These are phyloP conservation scores for Phalacrocorax aristotelis DNA, from an alignment of 2,113 vertebrate genomes.

Conservation along the genomic window DNA sequence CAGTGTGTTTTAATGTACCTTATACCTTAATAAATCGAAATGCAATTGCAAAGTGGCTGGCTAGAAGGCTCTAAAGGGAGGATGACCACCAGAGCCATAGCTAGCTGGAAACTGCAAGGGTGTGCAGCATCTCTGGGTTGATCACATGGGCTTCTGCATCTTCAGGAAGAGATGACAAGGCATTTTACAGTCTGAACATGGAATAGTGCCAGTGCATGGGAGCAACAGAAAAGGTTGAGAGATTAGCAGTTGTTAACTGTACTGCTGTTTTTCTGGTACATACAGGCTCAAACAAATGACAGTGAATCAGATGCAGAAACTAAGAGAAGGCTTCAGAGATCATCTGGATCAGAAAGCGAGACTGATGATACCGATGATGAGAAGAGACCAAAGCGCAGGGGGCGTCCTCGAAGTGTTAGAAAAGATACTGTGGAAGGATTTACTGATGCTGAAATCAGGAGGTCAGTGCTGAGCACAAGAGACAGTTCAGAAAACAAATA, in stretches of 20 bases:
- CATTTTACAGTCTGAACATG: background rate
- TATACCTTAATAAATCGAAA: background rate
- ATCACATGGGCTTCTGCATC: background rate
- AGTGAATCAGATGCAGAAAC: constrained; percentile 95
- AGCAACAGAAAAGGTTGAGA: background rate
- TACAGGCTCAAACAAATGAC: constrained; percentile 91
- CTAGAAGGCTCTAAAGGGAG: background rate
- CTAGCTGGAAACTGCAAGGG: background rate
- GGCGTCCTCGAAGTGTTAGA: constrained; percentile 88
- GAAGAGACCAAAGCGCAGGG: constrained; percentile 92
- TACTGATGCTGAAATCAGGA: constrained; percentile 93
- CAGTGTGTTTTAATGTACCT: background rate
- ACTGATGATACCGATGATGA: constrained; percentile 94
- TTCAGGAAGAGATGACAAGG: background rate
- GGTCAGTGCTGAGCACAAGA: constrained; percentile 70
- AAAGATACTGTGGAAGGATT: constrained; percentile 98
- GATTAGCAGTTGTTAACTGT: background rate
- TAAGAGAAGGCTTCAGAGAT: constrained; percentile 88
- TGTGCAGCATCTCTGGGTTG: background rate
- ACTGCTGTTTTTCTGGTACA: background rate
- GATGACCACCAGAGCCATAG: background rate
- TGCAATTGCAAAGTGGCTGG: background rate
- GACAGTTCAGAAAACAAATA: background rate
- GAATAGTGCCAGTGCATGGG: background rate
- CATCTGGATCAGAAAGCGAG: constrained; percentile 94